Conservation (phyloP, 30 jellyfish, hydroid and myxozoan genomes). For the Aurelia aurita complex sp. Pacific region DNA sequence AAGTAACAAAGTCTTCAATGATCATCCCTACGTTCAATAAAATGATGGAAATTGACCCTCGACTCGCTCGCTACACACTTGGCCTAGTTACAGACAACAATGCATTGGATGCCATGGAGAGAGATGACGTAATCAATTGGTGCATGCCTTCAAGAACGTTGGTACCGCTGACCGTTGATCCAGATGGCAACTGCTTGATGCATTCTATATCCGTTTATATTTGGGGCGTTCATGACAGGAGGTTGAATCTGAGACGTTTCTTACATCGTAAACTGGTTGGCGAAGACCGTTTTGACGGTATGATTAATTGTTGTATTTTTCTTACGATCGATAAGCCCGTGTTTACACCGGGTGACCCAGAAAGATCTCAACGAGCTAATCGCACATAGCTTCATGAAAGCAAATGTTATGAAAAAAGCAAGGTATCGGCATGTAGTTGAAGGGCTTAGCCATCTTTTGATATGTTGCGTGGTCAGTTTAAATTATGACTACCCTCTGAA, state of each 20-base stretch:
- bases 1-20: conserved; percentile 85
- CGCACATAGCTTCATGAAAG: too few relatives aligned
- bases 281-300: conserved; percentile 34
- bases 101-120: conserved; percentile 31
- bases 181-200: conserved; percentile 83
- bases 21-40: conserved; percentile 53
- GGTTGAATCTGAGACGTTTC: conserved; percentile 47
- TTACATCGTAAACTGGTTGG: conserved; percentile 37
- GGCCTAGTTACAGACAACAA: conserved; percentile 21
- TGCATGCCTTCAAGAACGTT: conserved; percentile 61
- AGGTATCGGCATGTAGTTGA: too few relatives aligned
- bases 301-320: too few relatives aligned
- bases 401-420: too few relatives aligned
- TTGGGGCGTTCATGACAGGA: conserved; percentile 86
- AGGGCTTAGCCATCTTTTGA: too few relatives aligned
- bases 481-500: too few relatives aligned
- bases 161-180: conserved; percentile 60
- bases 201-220: conserved; percentile 78
- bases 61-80: conserved; percentile 26
- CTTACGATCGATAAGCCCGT: too few relatives aligned
- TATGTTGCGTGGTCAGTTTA: too few relatives aligned
- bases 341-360: too few relatives aligned
- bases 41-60: not conserved
- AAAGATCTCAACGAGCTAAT: too few relatives aligned
- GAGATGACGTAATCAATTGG: conserved; percentile 69